phyloP scores from a whole-genome alignment of 2,888 invertebrate species.

The Hirtodrosophila duncani region DNA sequence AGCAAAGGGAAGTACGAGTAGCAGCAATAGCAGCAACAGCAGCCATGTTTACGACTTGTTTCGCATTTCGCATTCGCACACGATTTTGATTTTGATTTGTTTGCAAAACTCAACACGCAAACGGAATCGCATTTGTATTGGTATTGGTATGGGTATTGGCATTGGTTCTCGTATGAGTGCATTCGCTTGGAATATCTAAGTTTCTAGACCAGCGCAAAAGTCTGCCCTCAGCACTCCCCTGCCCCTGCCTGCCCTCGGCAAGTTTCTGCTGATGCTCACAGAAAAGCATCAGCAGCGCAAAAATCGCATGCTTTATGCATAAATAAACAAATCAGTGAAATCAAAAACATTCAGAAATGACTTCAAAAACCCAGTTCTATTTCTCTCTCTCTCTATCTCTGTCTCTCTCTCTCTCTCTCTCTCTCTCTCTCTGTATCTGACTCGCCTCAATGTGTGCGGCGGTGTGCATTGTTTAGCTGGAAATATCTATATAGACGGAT shows the following conservation, averaged over 20 bases:
- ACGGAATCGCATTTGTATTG: conserved; percentile 1
- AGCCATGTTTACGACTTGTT: conserved; percentile 60
- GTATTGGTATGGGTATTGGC: conserved; percentile 9
- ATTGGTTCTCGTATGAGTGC: conserved; percentile 59
- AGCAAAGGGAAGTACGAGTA: conserved; percentile 9
- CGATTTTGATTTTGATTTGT: conserved; percentile 72
- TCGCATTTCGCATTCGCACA: conserved; percentile 66
- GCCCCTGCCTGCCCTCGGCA: conserved; percentile 27
- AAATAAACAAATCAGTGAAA: conserved; percentile 72
- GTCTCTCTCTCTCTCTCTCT: too few species aligned
- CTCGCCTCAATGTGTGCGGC: too few species aligned
- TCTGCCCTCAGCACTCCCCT: not conserved
- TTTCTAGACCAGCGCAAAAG: conserved; percentile 51
- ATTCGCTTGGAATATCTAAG: conserved; percentile 71
- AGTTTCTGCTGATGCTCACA: conserved; percentile 62
- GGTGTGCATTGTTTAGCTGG: too few species aligned
- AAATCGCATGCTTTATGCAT: conserved; percentile 71
- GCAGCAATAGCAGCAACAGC: not conserved
- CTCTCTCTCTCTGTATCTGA: too few species aligned
- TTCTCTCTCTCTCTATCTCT: too few species aligned
- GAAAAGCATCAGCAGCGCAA: conserved; percentile 51
- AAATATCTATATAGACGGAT: too few species aligned
- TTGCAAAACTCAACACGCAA: conserved; percentile 58
- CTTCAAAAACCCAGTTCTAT: conserved; percentile 58
- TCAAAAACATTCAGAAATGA: conserved; percentile 72